Conservation (phyloP, 2,113 vertebrate species). For the Monopterus albus region DNA sequence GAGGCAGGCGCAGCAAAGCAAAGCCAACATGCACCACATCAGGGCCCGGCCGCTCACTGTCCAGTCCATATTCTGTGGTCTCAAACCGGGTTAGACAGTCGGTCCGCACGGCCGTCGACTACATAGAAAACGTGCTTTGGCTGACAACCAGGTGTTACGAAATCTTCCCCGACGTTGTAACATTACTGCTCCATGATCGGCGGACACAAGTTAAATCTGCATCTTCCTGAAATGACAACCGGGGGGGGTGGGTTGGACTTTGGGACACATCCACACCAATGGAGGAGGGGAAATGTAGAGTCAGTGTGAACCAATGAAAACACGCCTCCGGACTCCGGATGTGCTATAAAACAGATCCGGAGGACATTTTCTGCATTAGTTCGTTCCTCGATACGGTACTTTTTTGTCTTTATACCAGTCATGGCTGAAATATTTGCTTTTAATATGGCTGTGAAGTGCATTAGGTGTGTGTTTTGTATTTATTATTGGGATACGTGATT, state of each 20-base stretch:
- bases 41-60: conserved; percentile 75
- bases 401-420: fast-evolving
- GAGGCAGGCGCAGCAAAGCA: conserved; percentile 67
- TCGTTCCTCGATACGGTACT: background rate
- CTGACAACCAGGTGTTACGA: background rate
- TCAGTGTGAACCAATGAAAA: conserved; percentile 49
- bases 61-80: conserved; percentile 77
- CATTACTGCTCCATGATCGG: background rate
- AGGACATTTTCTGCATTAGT: conserved; percentile 12
- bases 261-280: conserved; percentile 49
- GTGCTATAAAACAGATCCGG: conserved; percentile 61
- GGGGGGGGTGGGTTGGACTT: conserved; percentile 73
- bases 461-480: fast-evolving
- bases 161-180: background rate
- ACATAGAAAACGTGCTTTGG: conserved; percentile 59
- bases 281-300: conserved; percentile 56
- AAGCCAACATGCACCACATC: conserved; percentile 72
- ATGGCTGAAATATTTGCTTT: fast-evolving
- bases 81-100: conserved; percentile 47
- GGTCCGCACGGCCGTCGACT: conserved; percentile 35
- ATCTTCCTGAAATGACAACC: conserved; percentile 75
- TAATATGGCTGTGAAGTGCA: fast-evolving
- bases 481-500: background rate
- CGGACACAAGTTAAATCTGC: conserved; percentile 7
- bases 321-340: conserved; percentile 36